A percentile compares a stretch with the other conserved stretches of the same genome.
Evolutionary conservation across 2,888 invertebrate species (phyloP).

Genomic region (Brachyptera putata): DNA sequence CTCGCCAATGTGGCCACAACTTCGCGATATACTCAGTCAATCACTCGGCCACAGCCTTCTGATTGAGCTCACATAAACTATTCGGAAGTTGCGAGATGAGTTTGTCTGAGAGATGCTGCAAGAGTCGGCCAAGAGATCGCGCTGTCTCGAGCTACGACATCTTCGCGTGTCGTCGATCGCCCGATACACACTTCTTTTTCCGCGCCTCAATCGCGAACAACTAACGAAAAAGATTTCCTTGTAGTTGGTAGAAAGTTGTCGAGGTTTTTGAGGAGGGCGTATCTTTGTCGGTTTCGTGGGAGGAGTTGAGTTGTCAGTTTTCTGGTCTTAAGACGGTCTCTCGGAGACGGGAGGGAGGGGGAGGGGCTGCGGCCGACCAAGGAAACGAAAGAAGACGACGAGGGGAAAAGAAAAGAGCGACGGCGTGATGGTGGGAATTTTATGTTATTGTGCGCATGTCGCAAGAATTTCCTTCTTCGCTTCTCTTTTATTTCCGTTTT

Average conservation of each 20-base stretch:
- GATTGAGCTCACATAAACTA: background rate
- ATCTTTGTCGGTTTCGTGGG: slow-evolving; percentile 30
- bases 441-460: slow-evolving; percentile 31
- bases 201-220: slow-evolving; percentile 34
- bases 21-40: background rate
- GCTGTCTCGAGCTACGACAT: background rate
- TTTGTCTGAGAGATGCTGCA: too few relatives aligned
- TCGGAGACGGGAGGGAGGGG: slow-evolving; percentile 16
- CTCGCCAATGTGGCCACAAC: slow-evolving; percentile 8
- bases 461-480: slow-evolving; percentile 23
- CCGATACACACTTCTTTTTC: slow-evolving; percentile 25
- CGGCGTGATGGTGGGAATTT: slow-evolving; percentile 25
- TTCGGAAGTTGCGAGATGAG: background rate
- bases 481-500: slow-evolving; percentile 23
- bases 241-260: slow-evolving; percentile 24
- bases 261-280: slow-evolving; percentile 33
- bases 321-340: slow-evolving; percentile 26
- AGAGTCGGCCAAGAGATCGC: background rate
- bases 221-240: slow-evolving; percentile 29
- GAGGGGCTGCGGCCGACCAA: slow-evolving; percentile 30
- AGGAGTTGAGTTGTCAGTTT: slow-evolving; percentile 31
- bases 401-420: slow-evolving; percentile 22
- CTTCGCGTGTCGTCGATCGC: too few relatives aligned
- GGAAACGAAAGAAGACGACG: slow-evolving; percentile 30
- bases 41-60: background rate